A percentile compares a stretch with the other conserved stretches of the same genome.
phyloP scores from a whole-genome alignment of 2,888 invertebrate species.

The Frankliniella intonsa region DNA sequence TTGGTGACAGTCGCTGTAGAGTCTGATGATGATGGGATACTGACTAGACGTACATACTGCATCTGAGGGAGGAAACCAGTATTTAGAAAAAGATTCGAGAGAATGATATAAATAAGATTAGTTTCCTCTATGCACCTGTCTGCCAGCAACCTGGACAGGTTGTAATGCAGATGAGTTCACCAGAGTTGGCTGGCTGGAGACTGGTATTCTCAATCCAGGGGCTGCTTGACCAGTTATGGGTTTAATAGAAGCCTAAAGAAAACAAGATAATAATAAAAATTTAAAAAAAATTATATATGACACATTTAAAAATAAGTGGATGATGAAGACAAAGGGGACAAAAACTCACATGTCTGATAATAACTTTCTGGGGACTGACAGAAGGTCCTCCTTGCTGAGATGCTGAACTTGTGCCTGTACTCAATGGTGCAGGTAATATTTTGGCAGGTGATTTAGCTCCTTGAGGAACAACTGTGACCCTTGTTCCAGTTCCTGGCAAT shows the following conservation, averaged over 20 bases:
- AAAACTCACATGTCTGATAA: conserved; percentile 49
- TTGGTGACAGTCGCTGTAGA: conserved; percentile 46
- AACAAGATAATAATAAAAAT: neutral
- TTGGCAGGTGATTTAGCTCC: conserved; percentile 61
- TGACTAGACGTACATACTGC: conserved; percentile 67
- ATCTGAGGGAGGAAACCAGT: conserved; percentile 45
- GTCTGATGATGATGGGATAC: conserved; percentile 42
- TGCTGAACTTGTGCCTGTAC: conserved; percentile 39
- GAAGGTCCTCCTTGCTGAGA: conserved; percentile 43
- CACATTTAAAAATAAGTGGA: neutral
- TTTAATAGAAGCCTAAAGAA: conserved; percentile 27
- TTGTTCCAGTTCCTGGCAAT: conserved; percentile 43
- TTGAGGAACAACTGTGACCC: conserved; percentile 48
- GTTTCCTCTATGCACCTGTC: conserved; percentile 36
- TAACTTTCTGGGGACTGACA: conserved; percentile 51
- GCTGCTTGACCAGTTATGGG: conserved; percentile 32
- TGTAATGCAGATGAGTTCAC: conserved; percentile 26
- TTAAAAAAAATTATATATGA: neutral
- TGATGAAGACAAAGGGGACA: neutral
- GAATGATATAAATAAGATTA: conserved; percentile 29
- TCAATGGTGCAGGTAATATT: conserved; percentile 59
- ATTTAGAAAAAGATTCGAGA: neutral
- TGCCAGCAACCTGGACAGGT: neutral
- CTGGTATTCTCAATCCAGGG: neutral
- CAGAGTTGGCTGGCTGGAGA: neutral